Conservation (phyloP, 1,140 invertebrate species). For the Neodiprion fabricii region DNA sequence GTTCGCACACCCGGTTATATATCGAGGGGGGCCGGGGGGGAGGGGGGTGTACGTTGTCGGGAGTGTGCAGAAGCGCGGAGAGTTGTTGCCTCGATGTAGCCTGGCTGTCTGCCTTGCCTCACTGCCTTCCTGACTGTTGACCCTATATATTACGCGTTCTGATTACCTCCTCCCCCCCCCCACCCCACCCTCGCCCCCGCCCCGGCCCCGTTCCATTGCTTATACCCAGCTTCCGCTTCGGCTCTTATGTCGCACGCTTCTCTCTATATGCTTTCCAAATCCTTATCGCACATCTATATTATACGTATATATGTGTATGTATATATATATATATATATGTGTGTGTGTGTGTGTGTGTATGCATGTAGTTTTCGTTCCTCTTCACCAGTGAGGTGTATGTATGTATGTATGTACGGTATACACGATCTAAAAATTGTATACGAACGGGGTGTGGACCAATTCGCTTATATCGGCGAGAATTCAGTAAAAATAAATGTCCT, state of each 20-base stretch:
- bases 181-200: background rate
- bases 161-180: no score
- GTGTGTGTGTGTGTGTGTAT: no score
- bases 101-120: background rate
- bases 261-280: background rate
- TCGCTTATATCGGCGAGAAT: no score
- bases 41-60: background rate
- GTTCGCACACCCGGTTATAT: background rate
- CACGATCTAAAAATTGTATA: no score
- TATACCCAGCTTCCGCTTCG: background rate
- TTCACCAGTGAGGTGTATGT: no score
- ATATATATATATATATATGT: no score
- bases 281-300: no score
- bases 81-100: background rate
- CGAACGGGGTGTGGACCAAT: no score
- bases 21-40: background rate
- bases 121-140: slow-evolving; percentile 2
- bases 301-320: no score
- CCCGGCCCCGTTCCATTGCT: background rate
- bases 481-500: no score
- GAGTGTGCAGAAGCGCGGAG: background rate
- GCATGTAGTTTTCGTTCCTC: no score
- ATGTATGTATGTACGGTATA: no score
- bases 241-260: background rate
- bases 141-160: background rate